Conservation (phyloP, 2,888 invertebrate genomes). For the Eilema depressum region DNA sequence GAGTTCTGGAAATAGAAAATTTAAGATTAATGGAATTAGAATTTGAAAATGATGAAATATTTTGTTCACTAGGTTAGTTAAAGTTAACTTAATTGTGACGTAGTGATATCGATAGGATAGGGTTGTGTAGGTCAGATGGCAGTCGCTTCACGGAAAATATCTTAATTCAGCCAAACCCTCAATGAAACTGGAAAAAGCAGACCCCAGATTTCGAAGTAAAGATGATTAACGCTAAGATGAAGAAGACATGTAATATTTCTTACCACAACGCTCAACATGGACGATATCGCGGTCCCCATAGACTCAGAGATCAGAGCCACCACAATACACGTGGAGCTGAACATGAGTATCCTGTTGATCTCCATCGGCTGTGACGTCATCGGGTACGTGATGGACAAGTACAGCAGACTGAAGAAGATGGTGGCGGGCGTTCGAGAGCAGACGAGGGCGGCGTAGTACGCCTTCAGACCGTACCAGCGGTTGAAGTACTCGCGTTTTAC, state of each 20-base stretch:
- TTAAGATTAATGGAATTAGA: background rate
- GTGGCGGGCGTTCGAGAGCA: slow-evolving; percentile 91
- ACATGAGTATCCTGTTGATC: slow-evolving; percentile 88
- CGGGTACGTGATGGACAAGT: slow-evolving; percentile 90
- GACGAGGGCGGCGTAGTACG: slow-evolving; percentile 92
- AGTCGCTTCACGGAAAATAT: too few relatives aligned
- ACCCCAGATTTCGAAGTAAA: too few relatives aligned
- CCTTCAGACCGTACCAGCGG: slow-evolving; percentile 93
- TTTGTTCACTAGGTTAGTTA: too few relatives aligned
- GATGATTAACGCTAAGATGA: too few relatives aligned
- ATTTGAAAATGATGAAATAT: too few relatives aligned
- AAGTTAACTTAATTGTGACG: too few relatives aligned
- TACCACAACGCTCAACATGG: slow-evolving; percentile 92
- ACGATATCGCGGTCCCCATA: slow-evolving; percentile 91
- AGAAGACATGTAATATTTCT: slow-evolving; percentile 74
- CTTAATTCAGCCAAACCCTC: too few relatives aligned
- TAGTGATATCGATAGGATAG: too few relatives aligned
- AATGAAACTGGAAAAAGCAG: too few relatives aligned
- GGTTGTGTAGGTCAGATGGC: too few relatives aligned
- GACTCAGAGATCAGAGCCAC: slow-evolving; percentile 93
- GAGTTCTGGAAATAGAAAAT: slow-evolving; percentile 89
- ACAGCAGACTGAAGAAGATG: slow-evolving; percentile 89
- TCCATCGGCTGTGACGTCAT: slow-evolving; percentile 93
- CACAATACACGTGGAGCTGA: slow-evolving; percentile 90
- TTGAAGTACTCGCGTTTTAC: slow-evolving; percentile 94